These are phyloP conservation scores for Acanthornis magna DNA, from an alignment of 2,797 vertebrate genomes.

Conservation along the genomic window DNA sequence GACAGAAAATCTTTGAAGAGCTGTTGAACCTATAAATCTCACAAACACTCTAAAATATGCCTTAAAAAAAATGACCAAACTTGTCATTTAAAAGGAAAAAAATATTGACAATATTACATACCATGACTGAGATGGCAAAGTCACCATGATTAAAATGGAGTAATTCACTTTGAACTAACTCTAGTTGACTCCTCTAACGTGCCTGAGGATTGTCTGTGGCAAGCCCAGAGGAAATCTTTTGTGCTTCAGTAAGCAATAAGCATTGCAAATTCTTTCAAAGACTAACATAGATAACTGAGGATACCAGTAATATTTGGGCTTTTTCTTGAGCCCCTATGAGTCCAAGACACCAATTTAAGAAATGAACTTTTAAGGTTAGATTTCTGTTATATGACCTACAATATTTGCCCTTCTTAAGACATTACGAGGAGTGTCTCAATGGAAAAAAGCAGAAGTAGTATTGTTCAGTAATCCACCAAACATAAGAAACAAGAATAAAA, in stretches of 20 bases:
- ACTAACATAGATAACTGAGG: constrained; percentile 51
- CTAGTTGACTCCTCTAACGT: constrained; percentile 70
- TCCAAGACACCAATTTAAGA: not conserved
- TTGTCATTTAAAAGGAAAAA: constrained; percentile 31
- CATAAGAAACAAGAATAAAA: not conserved
- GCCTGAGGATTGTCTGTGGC: constrained; percentile 72
- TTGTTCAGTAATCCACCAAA: not conserved
- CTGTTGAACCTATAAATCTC: constrained; percentile 58
- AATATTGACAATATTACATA: not conserved
- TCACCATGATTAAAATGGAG: constrained; percentile 71
- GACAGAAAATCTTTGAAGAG: constrained; percentile 43
- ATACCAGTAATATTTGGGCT: constrained; percentile 25
- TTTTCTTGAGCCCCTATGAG: not conserved
- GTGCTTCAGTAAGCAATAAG: constrained; percentile 75
- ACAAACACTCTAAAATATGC: constrained; percentile 40
- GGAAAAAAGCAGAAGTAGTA: not conserved
- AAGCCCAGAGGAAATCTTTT: constrained; percentile 75
- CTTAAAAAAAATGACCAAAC: constrained; percentile 56
- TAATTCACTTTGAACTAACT: constrained; percentile 78
- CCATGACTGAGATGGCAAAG: constrained; percentile 58
- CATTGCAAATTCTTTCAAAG: constrained; percentile 68
- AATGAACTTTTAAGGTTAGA: not conserved
- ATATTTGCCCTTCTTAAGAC: not conserved
- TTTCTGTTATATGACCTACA: not conserved
- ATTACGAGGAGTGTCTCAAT: not conserved